Base-by-base conservation (phyloP, 2,888 invertebrate genomes). In the Euplexia lucipara region DNA sequence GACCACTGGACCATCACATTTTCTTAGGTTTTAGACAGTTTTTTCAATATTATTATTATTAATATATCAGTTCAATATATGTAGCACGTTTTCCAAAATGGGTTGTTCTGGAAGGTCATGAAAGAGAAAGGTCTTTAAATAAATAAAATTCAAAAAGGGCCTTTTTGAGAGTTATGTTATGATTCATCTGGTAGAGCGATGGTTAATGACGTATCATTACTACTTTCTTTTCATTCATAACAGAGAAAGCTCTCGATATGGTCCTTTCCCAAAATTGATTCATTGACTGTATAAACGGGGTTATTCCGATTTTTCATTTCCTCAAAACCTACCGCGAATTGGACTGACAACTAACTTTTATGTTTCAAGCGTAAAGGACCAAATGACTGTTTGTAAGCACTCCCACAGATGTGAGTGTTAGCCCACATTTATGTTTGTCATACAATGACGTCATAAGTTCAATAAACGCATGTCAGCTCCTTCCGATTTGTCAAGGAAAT, bases 321-420 rank as follows among this genome's bases (percentile, higher is more conserved):
- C 51, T 47, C n/a, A 34, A 54, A 56, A 39, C 18, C 12, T 34
- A 44, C 41, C 44, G 14, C 58, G 37, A 26, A 12, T 30, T 34
- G 30, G 45, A 4, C 30, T 54, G 41, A 18, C 42, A 67, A 42
- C 47, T 56, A 22, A 59, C 12, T n/a, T 9, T 22, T 22, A 59
- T 56, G 42, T 34, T 18, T 56, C 12, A 48, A 47, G 9, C 37
- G 61, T 60, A 75, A 75, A 74, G 18, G 48, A 75, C 57, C 58
- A 79, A 47, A 44, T 71, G 68, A 71, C 62, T 67, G 22, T 30
- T 32, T 8, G 35, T 18, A 47, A 51, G 62, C 44, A 64, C 64
- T 57, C 48, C 65, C 48, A 65, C 51, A 30, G 26, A 47, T 9
- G 32, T 22, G 12, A 32, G 37, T 16, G 44, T 44, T 41, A 64